phyloP scores from a whole-genome alignment of 2,797 vertebrate genomes.

The Paratrypauchen microcephalus region DNA sequence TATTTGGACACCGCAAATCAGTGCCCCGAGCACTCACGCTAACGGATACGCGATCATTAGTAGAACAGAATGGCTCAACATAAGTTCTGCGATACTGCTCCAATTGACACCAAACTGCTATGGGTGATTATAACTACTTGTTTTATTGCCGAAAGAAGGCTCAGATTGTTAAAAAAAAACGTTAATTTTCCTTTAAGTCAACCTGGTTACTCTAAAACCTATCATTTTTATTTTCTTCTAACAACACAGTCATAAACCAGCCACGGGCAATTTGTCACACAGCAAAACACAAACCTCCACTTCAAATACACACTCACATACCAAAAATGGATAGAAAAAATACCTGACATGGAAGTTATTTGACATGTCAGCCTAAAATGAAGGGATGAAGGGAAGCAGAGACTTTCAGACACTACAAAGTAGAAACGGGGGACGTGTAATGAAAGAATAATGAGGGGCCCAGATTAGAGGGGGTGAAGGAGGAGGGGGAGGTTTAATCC shows the following conservation, averaged over 20 bases:
- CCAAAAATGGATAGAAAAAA: constrained; percentile 39
- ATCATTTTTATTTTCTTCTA: constrained; percentile 31
- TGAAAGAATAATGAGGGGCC: constrained; percentile 75
- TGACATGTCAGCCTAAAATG: constrained; percentile 58
- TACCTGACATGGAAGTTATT: constrained; percentile 64
- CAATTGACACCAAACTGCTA: too few relatives aligned
- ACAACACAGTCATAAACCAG: constrained; percentile 17
- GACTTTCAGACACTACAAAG: constrained; percentile 67
- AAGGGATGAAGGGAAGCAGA: constrained; percentile 58
- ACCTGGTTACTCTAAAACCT: not conserved
- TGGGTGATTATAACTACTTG: too few relatives aligned
- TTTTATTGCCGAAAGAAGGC: too few relatives aligned
- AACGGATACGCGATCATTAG: too few relatives aligned
- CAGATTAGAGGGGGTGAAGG: constrained; percentile 67
- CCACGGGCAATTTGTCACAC: constrained; percentile 32
- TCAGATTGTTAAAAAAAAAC: too few relatives aligned
- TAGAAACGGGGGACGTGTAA: constrained; percentile 53
- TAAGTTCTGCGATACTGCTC: too few relatives aligned
- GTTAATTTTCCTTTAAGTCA: too few relatives aligned
- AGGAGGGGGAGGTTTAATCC: constrained; percentile 69
- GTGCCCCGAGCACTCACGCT: too few relatives aligned
- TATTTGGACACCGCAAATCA: too few relatives aligned
- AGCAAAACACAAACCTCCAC: constrained; percentile 41
- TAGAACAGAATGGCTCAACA: too few relatives aligned
- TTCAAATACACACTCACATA: constrained; percentile 26